Evolutionary conservation across 2,113 vertebrate species (phyloP), one percentile per base, ranked within the genome.

Genomic region (Rhipidura dahli): DNA sequence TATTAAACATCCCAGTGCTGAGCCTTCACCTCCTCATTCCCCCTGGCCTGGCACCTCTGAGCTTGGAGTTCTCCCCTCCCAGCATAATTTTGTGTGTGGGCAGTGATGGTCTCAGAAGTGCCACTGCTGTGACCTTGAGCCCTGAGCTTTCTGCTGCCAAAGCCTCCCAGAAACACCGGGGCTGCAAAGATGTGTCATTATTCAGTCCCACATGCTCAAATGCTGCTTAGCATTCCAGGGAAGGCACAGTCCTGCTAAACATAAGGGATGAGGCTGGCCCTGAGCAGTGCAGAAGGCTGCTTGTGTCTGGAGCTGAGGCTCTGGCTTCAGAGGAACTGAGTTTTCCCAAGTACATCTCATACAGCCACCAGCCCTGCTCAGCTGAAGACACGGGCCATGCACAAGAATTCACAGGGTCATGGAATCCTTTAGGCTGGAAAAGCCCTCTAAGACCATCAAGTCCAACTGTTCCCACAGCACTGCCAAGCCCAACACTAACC

Each of bases 151-250:
- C 51, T 91, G 73, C 70, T 89, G 61, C 61, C 9, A 11, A 12
- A 35, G 78, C 71, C 50, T 61, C 60, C 60, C 56, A 64, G 79
- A 90, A 93, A 66, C 65, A 90, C 16, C 75, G 35, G 9, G 14
- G 68, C 90, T 86, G 75, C 60, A 47, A 47, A 80, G 64, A 70
- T 5, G 5, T 1, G 59, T 33, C 44, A 44, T 70, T 90, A 86
- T 39, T 77, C 90, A 81, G 87, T 77, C 76, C 82, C 92, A 68
- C 63, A 21, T 4, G 24, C 76, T 75, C 23, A 1, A 69, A 21
- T 24, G 71, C 87, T 94, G 75, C 40, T 95, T 70, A 85, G 82
- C 82, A 95, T 94, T 95, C 93, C 66, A 72, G 71, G 54, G 80
- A 76, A 91, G 71, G 54, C 90, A 66, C 59, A 35, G 9, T 66